A percentile compares a stretch with the other conserved stretches of the same genome.
phyloP scores from a whole-genome alignment of 2,113 vertebrate genomes.

The Addax nasomaculatus region DNA sequence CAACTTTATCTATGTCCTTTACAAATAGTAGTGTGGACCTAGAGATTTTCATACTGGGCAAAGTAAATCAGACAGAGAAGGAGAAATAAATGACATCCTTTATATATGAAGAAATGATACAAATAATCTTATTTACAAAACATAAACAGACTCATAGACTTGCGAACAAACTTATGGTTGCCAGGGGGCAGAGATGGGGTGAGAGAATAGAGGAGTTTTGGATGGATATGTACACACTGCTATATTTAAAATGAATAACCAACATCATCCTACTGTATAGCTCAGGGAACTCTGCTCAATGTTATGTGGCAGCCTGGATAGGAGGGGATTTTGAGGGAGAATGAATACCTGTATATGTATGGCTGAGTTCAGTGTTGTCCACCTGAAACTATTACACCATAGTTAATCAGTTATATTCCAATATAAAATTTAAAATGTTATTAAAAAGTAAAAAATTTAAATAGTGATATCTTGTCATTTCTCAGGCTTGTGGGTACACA shows the following conservation, averaged over 20 bases:
- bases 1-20: neutral
- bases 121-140: neutral
- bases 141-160: neutral
- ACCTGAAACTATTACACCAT: neutral
- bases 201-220: neutral
- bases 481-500: rapidly evolving
- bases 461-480: neutral
- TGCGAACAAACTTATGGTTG: neutral
- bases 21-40: neutral
- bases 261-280: neutral
- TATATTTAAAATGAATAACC: neutral
- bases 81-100: neutral
- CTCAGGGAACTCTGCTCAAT: neutral
- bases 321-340: neutral
- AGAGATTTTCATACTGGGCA: neutral
- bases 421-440: neutral
- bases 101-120: neutral
- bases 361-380: neutral
- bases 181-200: neutral
- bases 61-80: neutral
- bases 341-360: neutral
- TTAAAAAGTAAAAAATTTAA: neutral
- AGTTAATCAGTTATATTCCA: neutral
- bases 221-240: neutral
- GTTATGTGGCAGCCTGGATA: neutral